phyloP scores from a whole-genome alignment of 35 echinoderm and acorn worm genomes.

The Stichopus chloronotus region DNA sequence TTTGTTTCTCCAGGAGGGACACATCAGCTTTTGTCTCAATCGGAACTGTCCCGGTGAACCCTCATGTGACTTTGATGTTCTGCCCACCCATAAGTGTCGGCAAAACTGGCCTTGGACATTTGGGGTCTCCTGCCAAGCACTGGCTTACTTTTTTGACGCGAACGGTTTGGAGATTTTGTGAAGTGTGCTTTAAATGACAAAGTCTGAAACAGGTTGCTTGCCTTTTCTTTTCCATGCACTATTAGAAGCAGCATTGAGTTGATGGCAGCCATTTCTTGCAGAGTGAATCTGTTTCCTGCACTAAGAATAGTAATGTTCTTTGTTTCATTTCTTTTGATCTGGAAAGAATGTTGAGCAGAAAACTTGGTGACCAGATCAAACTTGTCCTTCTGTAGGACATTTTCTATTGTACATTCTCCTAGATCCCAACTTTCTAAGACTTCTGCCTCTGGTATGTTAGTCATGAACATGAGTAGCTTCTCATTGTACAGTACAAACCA shows the following conservation, averaged over 20 bases:
- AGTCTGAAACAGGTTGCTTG: not conserved
- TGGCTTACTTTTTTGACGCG: not conserved
- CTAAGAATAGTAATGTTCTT: constrained; percentile 14
- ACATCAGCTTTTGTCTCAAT: not conserved
- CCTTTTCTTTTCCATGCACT: constrained; percentile 4
- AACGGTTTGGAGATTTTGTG: constrained; percentile 24
- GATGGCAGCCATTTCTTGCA: constrained; percentile 26
- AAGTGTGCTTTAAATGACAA: constrained; percentile 24
- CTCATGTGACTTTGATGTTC: constrained; percentile 30
- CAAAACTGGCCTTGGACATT: constrained; percentile 28
- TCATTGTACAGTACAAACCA: constrained; percentile 22
- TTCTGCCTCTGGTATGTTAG: not conserved
- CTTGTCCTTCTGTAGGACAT: not conserved
- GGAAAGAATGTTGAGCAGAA: constrained; percentile 20
- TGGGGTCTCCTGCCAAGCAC: not conserved
- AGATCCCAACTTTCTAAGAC: constrained; percentile 11
- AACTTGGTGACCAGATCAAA: constrained; percentile 14
- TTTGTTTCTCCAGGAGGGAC: not conserved
- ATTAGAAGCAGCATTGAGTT: not conserved
- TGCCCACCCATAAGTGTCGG: constrained; percentile 38
- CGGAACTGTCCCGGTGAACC: constrained; percentile 9
- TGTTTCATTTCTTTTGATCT: constrained; percentile 6
- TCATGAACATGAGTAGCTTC: constrained; percentile 3
- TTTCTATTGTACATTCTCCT: not conserved
- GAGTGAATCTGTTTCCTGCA: not conserved